Percentiles rank a stretch among this genome's conserved stretches.
phyloP scores from a whole-genome alignment of 2,797 vertebrate species.

The Octomys mimax region DNA sequence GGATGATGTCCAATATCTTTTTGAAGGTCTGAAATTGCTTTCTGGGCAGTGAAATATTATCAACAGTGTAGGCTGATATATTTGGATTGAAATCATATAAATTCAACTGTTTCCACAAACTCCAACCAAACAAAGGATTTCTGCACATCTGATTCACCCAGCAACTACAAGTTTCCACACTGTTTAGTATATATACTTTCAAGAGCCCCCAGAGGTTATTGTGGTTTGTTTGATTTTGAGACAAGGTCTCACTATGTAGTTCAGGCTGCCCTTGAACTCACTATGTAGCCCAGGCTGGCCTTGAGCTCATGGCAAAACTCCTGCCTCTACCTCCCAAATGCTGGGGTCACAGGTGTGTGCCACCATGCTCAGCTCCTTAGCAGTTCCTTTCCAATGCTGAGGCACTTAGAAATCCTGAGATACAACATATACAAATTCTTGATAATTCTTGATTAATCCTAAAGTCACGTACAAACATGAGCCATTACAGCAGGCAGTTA shows the following conservation, averaged over 20 bases:
- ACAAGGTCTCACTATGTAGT: background rate
- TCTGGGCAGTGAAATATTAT: background rate
- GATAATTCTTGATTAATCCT: background rate
- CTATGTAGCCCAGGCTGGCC: background rate
- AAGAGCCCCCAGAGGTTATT: background rate
- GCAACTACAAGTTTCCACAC: background rate
- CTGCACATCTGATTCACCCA: background rate
- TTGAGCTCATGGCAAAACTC: background rate
- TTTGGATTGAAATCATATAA: background rate
- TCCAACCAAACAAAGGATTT: slow-evolving; percentile 33
- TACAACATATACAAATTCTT: background rate
- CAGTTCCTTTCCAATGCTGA: background rate
- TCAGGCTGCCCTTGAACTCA: background rate
- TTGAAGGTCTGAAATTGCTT: slow-evolving; percentile 26
- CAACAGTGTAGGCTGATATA: background rate
- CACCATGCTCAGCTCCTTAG: background rate
- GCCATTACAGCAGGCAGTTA: background rate
- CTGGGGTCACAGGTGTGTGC: background rate
- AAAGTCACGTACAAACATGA: background rate
- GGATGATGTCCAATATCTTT: background rate
- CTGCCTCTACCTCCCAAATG: background rate
- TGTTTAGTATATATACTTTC: slow-evolving; percentile 12
- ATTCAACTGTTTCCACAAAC: slow-evolving; percentile 14
- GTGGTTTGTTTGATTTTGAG: background rate
- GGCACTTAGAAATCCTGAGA: slow-evolving; percentile 9